Base-by-base conservation (phyloP, 92 coral and sea anemone genomes). In the Umimayanthus kanabou region DNA sequence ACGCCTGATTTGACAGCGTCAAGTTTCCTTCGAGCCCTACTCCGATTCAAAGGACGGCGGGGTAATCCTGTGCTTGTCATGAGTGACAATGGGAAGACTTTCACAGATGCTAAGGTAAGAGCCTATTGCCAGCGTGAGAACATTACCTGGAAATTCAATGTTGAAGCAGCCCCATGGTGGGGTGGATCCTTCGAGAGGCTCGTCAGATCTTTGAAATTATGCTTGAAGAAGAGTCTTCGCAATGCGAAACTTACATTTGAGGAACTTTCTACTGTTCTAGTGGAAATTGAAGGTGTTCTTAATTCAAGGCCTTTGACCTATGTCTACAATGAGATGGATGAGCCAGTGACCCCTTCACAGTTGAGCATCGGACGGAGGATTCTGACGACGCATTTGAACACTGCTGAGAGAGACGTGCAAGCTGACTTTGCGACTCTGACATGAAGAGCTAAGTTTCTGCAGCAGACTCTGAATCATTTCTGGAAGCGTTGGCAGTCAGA, bases 31-130 rank as follows among this genome's bases (percentile, higher is more conserved):
- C 57, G 92, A 72, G 89, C 83, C 39, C 42, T 86, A 5, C 64
- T 65, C 87, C 90, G 84, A 26, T 80, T 86, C 55, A 88, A 73
- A 39, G 85, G 77, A 78, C 73, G 88, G 75, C 78, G 90, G 43
- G 94, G 94, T 55, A 71, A 78, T 47, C 92, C 90, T 39, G 66
- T 23, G n/a, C 67, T 85, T 33, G 75, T 89, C 55, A 77, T 89
- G 40, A 89, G 92, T 92, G 94, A 92, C 76, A 89, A 85, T 47
- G 91, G 91, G 58, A 77, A 88, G 55, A 91, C 93, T 37, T 91
- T 91, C 80, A 82, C 77, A 50, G 77, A 73, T 88, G 45, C 83
- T 39, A 82, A 39, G 49, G 76, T 91, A 57, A 43, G 37, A 74
- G 85, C 77, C 20, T 88, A 66, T 29, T 67, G 80, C 18, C 80